phyloP scores from a whole-genome alignment of 2,113 vertebrate genomes.

The Eolophus roseicapilla region DNA sequence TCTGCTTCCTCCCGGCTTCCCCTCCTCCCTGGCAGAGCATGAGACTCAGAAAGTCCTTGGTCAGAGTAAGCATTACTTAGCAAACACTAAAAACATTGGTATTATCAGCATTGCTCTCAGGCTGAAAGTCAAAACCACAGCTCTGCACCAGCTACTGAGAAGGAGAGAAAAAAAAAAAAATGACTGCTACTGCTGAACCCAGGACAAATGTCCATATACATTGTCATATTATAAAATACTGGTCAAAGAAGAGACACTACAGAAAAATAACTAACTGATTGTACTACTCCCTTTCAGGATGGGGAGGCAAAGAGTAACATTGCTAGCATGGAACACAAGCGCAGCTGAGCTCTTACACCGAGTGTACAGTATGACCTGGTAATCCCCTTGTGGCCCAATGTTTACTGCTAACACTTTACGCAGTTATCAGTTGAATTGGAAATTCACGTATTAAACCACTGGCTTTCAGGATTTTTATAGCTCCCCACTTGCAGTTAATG shows the following conservation, averaged over 20 bases:
- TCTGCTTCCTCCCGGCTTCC: too few relatives aligned
- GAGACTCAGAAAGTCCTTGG: too few relatives aligned
- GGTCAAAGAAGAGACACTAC: not conserved
- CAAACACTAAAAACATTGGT: too few relatives aligned
- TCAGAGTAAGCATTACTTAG: too few relatives aligned
- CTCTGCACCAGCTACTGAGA: too few relatives aligned
- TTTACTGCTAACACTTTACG: not conserved
- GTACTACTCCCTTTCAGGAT: not conserved
- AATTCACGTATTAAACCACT: not conserved
- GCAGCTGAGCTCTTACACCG: not conserved
- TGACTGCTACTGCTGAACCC: too few relatives aligned
- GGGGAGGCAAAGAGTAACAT: not conserved
- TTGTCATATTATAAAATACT: not conserved
- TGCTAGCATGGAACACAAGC: accelerated
- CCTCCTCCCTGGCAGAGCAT: too few relatives aligned
- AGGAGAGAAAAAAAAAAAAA: too few relatives aligned
- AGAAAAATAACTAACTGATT: not conserved
- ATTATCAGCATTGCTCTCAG: too few relatives aligned
- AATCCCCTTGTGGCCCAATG: not conserved
- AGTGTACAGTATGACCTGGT: not conserved
- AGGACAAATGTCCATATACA: not conserved
- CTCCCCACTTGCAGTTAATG: not conserved
- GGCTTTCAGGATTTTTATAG: not conserved
- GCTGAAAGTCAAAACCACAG: too few relatives aligned
- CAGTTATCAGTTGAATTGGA: not conserved